A percentile compares a stretch with the other conserved stretches of the same genome.
phyloP scores from a whole-genome alignment of 2,113 vertebrate genomes.

The Sprattus sprattus region DNA sequence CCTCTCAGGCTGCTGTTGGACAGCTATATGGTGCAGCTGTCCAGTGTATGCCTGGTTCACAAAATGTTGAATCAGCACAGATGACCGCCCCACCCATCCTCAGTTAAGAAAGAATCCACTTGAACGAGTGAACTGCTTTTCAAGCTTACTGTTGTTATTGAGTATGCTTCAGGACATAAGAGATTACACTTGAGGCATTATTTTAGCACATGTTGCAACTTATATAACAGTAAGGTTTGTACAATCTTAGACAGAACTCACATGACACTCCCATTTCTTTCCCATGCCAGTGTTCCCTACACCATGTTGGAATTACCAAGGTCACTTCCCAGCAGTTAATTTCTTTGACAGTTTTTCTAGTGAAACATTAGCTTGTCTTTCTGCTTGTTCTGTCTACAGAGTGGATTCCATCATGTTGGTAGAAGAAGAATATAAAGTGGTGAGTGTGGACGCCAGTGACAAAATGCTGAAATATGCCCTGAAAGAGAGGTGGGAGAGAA shows the following conservation, averaged over 20 bases:
- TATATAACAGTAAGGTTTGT: too few relatives aligned
- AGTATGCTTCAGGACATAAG: too few relatives aligned
- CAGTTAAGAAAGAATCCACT: neutral
- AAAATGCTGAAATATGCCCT: constrained; percentile 98
- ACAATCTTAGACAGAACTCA: too few relatives aligned
- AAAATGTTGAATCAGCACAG: constrained; percentile 11
- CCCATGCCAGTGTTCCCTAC: too few relatives aligned
- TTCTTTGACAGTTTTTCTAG: neutral
- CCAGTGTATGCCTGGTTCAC: neutral
- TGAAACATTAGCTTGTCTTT: neutral
- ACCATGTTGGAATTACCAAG: neutral
- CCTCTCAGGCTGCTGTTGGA: constrained; percentile 13
- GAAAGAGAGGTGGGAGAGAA: constrained; percentile 90
- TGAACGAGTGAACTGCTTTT: neutral
- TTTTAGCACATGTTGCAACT: too few relatives aligned
- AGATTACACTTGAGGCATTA: too few relatives aligned
- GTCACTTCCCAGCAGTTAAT: neutral
- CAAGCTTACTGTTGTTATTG: neutral
- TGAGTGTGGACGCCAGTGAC: constrained; percentile 94
- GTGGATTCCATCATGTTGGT: constrained; percentile 97
- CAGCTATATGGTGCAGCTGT: constrained; percentile 28
- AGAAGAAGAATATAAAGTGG: constrained; percentile 88
- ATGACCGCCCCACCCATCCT: neutral
- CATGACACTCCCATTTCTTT: too few relatives aligned
- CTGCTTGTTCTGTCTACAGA: constrained; percentile 62